These are phyloP conservation scores for Azorinus chamasolen DNA, from an alignment of 2,888 invertebrate species.

Conservation along the genomic window DNA sequence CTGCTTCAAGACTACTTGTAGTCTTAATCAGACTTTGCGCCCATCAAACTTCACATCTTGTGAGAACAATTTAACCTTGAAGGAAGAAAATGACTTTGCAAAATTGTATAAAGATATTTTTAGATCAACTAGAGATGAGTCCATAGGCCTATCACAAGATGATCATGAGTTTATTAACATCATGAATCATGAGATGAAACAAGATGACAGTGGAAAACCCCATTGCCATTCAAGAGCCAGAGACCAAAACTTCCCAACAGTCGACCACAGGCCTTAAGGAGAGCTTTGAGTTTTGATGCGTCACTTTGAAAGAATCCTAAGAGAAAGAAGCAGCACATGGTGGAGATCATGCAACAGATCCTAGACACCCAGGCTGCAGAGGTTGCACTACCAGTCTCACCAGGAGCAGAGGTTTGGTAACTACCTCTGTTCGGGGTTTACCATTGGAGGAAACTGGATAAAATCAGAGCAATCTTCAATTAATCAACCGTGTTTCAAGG, in stretches of 20 bases:
- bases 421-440: too few relatives aligned
- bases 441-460: too few relatives aligned
- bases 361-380: too few relatives aligned
- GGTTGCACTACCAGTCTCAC: too few relatives aligned
- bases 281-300: too few relatives aligned
- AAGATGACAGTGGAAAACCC: conserved; percentile 4
- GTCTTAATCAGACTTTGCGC: conserved; percentile 2
- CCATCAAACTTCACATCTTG: background rate
- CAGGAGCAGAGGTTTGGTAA: too few relatives aligned
- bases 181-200: conserved; percentile 35
- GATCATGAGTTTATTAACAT: conserved; percentile 31
- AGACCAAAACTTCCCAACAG: background rate
- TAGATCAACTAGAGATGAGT: conserved; percentile 17
- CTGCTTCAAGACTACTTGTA: conserved; percentile 11
- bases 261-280: conserved; percentile 11
- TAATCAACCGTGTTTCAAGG: too few relatives aligned
- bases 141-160: conserved; percentile 25
- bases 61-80: background rate
- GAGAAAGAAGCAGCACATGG: too few relatives aligned
- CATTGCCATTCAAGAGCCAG: background rate
- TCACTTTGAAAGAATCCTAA: too few relatives aligned
- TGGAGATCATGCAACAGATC: too few relatives aligned
- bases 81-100: background rate
- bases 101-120: conserved; percentile 16
- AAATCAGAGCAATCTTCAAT: too few relatives aligned